Percentiles rank a stretch among this genome's conserved stretches.
Conservation (phyloP, 2,888 invertebrate species). For the Syritta pipiens region DNA sequence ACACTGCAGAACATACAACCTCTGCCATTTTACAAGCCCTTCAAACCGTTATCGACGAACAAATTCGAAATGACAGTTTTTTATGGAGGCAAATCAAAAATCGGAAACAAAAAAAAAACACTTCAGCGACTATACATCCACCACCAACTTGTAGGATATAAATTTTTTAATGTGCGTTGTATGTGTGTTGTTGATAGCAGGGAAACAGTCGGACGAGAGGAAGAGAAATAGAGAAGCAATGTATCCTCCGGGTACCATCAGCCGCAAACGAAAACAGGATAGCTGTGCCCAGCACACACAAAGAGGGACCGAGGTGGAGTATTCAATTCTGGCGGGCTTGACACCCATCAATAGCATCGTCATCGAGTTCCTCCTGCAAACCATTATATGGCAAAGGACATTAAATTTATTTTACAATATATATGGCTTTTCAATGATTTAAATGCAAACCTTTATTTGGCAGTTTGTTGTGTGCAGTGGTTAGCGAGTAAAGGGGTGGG, state of each 20-base stretch:
- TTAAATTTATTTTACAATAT: slow-evolving; percentile 66
- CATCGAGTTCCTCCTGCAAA: slow-evolving; percentile 28
- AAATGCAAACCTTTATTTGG: slow-evolving; percentile 69
- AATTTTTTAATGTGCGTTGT: too few species aligned
- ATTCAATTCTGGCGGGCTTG: not conserved
- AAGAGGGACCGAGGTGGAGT: not conserved
- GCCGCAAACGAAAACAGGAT: slow-evolving; percentile 39
- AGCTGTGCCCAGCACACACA: slow-evolving; percentile 31
- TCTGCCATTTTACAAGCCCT: slow-evolving; percentile 66
- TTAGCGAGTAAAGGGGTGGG: slow-evolving; percentile 7
- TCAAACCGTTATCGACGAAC: slow-evolving; percentile 67
- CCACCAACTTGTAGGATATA: slow-evolving; percentile 59
- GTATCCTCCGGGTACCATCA: slow-evolving; percentile 12
- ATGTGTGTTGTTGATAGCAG: not conserved
- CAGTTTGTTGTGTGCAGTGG: slow-evolving; percentile 60
- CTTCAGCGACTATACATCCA: slow-evolving; percentile 47
- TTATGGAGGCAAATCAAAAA: slow-evolving; percentile 63
- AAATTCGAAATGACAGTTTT: slow-evolving; percentile 66
- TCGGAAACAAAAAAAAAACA: slow-evolving; percentile 38
- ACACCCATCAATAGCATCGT: slow-evolving; percentile 47
- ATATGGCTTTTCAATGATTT: slow-evolving; percentile 69
- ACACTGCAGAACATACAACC: slow-evolving; percentile 28
- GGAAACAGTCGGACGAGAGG: not conserved
- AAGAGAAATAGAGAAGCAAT: not conserved
- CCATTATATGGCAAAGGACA: slow-evolving; percentile 56